These are phyloP conservation scores for Leucoraja ocellata DNA, from an alignment of 2,797 vertebrate genomes.

Conservation along the genomic window DNA sequence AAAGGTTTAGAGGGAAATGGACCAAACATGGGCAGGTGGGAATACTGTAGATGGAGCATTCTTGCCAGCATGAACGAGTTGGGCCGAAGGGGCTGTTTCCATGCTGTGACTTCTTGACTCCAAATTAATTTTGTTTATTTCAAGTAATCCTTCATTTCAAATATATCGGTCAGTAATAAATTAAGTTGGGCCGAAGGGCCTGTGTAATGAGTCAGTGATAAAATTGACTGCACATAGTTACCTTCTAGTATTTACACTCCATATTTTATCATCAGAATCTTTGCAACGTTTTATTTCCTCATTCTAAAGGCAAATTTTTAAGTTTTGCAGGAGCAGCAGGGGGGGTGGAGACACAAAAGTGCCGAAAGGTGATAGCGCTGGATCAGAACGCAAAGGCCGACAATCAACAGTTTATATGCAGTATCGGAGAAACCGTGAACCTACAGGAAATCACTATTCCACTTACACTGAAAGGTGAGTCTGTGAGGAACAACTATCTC, in stretches of 20 bases:
- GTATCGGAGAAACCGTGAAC: conserved; percentile 40
- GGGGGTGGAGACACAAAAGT: not conserved
- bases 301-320: not conserved
- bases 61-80: too few species aligned
- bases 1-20: too few species aligned
- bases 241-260: not conserved
- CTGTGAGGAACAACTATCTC: not conserved
- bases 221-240: too few species aligned
- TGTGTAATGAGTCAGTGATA: too few species aligned
- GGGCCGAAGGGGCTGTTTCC: too few species aligned
- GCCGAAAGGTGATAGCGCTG: not conserved
- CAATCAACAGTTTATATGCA: conserved; percentile 30
- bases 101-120: too few species aligned
- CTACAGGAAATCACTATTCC: conserved; percentile 43
- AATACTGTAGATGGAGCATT: too few species aligned
- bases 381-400: not conserved
- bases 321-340: not conserved
- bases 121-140: too few species aligned
- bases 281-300: not conserved
- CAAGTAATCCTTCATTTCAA: too few species aligned
- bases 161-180: too few species aligned
- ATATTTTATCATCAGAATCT: not conserved
- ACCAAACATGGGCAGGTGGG: too few species aligned
- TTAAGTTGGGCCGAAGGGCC: too few species aligned
- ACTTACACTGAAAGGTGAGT: conserved; percentile 43